These are phyloP conservation scores for Mugil cephalus DNA, from an alignment of 2,113 vertebrate species.

Conservation along the genomic window DNA sequence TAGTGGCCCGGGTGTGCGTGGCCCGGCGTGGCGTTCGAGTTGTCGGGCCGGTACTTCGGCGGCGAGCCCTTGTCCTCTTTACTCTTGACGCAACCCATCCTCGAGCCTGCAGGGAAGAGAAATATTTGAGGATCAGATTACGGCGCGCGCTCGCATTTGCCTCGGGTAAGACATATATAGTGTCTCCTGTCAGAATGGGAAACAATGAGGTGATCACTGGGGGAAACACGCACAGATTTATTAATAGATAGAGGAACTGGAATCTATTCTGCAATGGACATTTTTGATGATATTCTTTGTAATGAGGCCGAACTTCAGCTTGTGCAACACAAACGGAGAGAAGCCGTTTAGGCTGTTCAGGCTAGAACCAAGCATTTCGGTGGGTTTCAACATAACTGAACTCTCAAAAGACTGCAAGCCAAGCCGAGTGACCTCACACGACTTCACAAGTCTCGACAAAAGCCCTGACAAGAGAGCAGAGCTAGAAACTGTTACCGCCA, in stretches of 20 bases:
- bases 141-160: not conserved
- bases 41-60: constrained; percentile 92
- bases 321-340: not conserved
- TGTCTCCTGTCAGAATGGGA: not conserved
- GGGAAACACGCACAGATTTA: too few species aligned
- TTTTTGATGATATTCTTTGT: not conserved
- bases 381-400: constrained; percentile 12
- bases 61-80: constrained; percentile 95
- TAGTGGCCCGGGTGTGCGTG: constrained; percentile 88
- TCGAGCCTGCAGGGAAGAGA: constrained; percentile 80
- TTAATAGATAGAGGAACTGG: not conserved
- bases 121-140: not conserved
- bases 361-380: constrained; percentile 8
- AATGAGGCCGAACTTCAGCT: not conserved
- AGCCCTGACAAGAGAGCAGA: constrained; percentile 21
- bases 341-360: not conserved
- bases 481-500: constrained; percentile 40
- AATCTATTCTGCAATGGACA: not conserved
- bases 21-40: constrained; percentile 81
- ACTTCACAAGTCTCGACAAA: constrained; percentile 63
- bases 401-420: constrained; percentile 18
- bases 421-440: constrained; percentile 45
- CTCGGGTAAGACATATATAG: not conserved
- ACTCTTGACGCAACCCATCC: constrained; percentile 98
- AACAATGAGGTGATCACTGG: not conserved